These are phyloP conservation scores for Hystrix cristata DNA, from an alignment of 2,113 vertebrate species.

Conservation along the genomic window DNA sequence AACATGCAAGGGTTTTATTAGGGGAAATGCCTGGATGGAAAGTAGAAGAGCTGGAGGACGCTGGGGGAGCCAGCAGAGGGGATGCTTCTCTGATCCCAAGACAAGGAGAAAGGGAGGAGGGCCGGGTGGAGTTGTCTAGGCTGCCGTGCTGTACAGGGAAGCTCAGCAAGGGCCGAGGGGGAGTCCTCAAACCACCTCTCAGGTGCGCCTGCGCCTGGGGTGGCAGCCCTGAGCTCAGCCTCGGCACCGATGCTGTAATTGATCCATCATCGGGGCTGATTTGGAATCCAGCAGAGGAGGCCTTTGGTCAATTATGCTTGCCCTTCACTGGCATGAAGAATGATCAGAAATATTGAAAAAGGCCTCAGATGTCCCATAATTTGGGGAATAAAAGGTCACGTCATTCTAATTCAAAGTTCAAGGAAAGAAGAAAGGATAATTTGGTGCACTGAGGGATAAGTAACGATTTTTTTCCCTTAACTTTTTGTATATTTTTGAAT, in stretches of 20 bases:
- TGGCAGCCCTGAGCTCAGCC: neutral
- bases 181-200: neutral
- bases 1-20: neutral
- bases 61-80: neutral
- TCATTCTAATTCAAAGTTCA: neutral
- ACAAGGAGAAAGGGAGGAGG: too few relatives aligned
- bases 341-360: neutral
- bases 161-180: too few relatives aligned
- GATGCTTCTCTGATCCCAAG: neutral
- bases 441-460: neutral
- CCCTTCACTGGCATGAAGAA: neutral
- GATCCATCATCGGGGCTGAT: too few relatives aligned
- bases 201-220: rapidly evolving
- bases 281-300: neutral
- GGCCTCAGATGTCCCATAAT: neutral
- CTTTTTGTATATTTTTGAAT: neutral
- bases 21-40: neutral
- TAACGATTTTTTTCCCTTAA: neutral
- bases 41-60: too few relatives aligned
- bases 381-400: neutral
- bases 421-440: neutral
- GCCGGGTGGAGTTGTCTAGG: neutral
- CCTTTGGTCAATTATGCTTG: neutral
- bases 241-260: neutral
- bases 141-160: neutral